Evolutionary conservation across 64 coral and sea anemone species (phyloP).

Genomic region (Dendronephthya gigantea): DNA sequence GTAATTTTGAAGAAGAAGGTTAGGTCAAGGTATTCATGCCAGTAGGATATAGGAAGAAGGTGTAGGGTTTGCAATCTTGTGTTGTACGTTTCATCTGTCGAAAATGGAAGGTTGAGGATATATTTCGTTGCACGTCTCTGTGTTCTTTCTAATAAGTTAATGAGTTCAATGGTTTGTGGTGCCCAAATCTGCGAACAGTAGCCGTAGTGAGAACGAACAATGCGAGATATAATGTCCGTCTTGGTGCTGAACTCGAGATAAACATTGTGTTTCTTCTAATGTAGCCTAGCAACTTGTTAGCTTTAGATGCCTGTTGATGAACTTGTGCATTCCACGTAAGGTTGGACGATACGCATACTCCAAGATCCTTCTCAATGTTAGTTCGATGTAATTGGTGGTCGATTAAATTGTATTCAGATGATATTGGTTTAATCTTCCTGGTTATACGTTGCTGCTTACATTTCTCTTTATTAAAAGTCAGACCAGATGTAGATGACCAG

Average conservation of each 20-base stretch:
- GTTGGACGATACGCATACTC: conserved; percentile 7
- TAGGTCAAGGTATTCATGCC: background rate
- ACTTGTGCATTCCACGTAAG: conserved; percentile 10
- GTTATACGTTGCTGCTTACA: conserved; percentile 26
- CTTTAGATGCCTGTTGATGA: background rate
- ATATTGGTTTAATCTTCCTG: conserved; percentile 12
- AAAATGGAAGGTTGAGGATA: background rate
- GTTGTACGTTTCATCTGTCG: background rate
- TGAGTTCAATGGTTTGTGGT: background rate
- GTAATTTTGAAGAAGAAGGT: background rate
- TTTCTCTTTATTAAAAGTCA: conserved; percentile 25
- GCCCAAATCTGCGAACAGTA: background rate
- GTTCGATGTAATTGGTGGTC: background rate
- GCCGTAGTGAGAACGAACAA: background rate
- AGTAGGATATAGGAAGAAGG: conserved; percentile 2
- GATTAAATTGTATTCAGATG: background rate
- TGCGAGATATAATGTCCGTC: background rate
- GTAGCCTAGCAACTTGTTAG: background rate
- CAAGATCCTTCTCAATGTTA: conserved; percentile 27
- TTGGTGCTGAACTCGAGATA: background rate
- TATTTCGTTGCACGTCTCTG: background rate
- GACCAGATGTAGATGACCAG: conserved; percentile 35
- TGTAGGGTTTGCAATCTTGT: background rate
- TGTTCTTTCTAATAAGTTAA: background rate
- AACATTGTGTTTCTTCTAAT: background rate